Percentiles rank a stretch among this genome's conserved stretches.
These are phyloP conservation scores for Pollenia amentaria DNA, from an alignment of 2,888 invertebrate species.

Conservation along the genomic window DNA sequence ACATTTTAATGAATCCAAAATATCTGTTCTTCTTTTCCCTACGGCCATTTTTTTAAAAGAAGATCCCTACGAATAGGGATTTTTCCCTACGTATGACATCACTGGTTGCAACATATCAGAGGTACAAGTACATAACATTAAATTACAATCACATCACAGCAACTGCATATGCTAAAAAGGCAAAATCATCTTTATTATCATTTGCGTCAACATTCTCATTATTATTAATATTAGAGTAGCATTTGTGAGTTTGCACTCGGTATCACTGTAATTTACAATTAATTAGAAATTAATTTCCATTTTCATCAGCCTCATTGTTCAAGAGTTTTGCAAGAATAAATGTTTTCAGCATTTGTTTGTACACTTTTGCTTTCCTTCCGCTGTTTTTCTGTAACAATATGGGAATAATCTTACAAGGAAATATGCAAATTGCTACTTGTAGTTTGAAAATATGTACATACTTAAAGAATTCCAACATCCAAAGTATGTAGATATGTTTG, in stretches of 20 bases:
- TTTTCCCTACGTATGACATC: too few relatives aligned
- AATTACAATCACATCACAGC: neutral
- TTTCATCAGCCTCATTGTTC: constrained; percentile 21
- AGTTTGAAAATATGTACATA: neutral
- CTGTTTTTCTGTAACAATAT: constrained; percentile 5
- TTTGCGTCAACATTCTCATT: constrained; percentile 17
- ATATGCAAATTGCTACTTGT: neutral
- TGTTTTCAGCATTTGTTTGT: neutral
- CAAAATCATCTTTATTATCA: neutral
- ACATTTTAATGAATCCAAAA: too few relatives aligned
- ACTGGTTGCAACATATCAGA: neutral
- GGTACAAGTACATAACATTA: neutral
- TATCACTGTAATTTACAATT: constrained; percentile 27
- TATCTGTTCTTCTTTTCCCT: too few relatives aligned
- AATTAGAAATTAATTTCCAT: constrained; percentile 37
- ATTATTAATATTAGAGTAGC: neutral
- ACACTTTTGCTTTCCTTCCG: neutral
- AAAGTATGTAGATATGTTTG: neutral
- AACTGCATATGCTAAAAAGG: constrained; percentile 8
- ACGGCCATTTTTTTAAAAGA: too few relatives aligned
- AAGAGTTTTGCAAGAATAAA: constrained; percentile 8
- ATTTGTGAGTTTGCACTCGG: neutral
- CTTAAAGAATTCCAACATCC: neutral
- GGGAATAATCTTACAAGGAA: neutral
- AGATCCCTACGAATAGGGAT: too few relatives aligned